A percentile compares a stretch with the other conserved stretches of the same genome.
phyloP scores from a whole-genome alignment of 2,888 invertebrate genomes.

The Aleiodes alternator region DNA sequence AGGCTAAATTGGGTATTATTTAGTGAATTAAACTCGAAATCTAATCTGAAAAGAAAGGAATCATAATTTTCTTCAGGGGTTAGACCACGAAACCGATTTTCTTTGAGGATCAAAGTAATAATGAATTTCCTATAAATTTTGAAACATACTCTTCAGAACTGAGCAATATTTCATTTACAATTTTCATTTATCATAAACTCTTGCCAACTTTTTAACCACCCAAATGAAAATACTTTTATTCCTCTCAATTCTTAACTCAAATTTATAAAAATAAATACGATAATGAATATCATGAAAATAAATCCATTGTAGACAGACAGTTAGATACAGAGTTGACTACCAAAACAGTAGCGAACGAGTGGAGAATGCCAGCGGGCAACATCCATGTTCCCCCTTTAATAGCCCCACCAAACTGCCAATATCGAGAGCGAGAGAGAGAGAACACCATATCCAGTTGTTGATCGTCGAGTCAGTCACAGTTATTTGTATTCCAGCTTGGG shows the following conservation, averaged over 20 bases:
- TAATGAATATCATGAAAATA: conserved; percentile 15
- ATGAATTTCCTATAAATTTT: too few relatives aligned
- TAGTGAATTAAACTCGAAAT: too few relatives aligned
- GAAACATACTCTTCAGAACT: too few relatives aligned
- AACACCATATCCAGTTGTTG: conserved; percentile 38
- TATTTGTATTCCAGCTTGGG: conserved; percentile 46
- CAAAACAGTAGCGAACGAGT: conserved; percentile 30
- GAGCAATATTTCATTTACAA: too few relatives aligned
- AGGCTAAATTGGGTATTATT: too few relatives aligned
- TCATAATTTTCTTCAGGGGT: too few relatives aligned
- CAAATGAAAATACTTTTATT: not conserved
- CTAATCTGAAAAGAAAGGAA: too few relatives aligned
- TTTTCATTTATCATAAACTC: too few relatives aligned
- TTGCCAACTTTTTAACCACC: too few relatives aligned
- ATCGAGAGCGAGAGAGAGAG: conserved; percentile 31
- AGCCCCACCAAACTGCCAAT: conserved; percentile 21
- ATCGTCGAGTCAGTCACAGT: conserved; percentile 31
- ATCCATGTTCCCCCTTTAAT: conserved; percentile 35
- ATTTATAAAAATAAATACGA: conserved; percentile 6
- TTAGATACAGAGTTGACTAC: conserved; percentile 31
- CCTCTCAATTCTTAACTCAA: conserved; percentile 15
- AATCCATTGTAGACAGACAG: conserved; percentile 7
- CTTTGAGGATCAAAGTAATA: too few relatives aligned
- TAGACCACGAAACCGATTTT: too few relatives aligned
- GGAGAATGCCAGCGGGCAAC: conserved; percentile 32